phyloP scores from a whole-genome alignment of 2,113 vertebrate genomes.

The Brachyhypopomus gauderio region DNA sequence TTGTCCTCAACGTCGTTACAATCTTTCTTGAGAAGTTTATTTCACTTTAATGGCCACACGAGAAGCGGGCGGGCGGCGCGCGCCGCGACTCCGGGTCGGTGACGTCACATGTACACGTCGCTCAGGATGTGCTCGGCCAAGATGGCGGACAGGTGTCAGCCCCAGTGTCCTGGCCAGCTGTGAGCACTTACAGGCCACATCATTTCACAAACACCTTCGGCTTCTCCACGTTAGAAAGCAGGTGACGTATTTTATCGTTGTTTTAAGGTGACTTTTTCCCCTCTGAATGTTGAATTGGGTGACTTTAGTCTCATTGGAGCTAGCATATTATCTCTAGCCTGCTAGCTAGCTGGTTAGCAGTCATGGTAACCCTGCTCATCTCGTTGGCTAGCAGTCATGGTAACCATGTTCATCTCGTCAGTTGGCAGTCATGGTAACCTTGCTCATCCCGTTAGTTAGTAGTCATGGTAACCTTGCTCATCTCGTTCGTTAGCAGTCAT shows the following conservation, averaged over 20 bases:
- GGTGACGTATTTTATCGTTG: neutral
- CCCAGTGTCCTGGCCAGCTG: constrained; percentile 70
- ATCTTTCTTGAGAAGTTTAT: too few species aligned
- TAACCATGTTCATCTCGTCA: too few species aligned
- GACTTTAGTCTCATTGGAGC: neutral
- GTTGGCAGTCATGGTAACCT: too few species aligned
- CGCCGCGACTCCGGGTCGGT: constrained; percentile 48
- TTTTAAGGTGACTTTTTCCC: neutral
- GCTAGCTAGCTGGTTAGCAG: constrained; percentile 35
- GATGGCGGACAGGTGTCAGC: constrained; percentile 80
- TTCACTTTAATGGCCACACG: too few species aligned
- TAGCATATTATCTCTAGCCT: constrained; percentile 55
- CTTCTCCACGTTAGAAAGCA: constrained; percentile 39
- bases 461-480: too few species aligned
- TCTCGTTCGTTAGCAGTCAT: neutral
- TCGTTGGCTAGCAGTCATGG: too few species aligned
- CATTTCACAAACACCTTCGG: constrained; percentile 52
- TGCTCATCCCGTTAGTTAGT: too few species aligned
- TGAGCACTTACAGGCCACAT: constrained; percentile 62
- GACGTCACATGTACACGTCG: constrained; percentile 86
- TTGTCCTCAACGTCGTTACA: too few species aligned
- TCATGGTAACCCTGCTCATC: too few species aligned
- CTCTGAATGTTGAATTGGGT: neutral
- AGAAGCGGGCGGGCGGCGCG: neutral
- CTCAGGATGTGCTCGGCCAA: constrained; percentile 84